Base-by-base conservation (phyloP, 1,140 invertebrate species). In the Coelopa frigida region DNA sequence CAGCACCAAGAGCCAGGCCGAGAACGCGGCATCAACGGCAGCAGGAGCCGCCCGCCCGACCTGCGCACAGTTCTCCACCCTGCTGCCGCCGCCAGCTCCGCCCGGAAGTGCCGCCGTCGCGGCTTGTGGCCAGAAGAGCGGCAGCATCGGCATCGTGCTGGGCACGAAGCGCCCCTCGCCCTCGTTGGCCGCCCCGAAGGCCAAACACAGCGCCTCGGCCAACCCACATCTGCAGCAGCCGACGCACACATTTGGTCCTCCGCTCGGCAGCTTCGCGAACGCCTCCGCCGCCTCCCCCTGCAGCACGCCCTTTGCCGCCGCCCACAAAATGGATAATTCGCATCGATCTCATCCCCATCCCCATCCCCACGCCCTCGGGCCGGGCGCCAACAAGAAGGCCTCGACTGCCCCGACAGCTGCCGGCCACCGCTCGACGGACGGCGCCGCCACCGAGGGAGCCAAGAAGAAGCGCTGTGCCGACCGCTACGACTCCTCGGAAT, bases 401-500 rank as follows among this genome's bases (percentile, higher is more conserved):
- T n/a, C n/a, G n/a, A n/a, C n/a, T 23, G 21, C 17, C 10, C 18
- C 24, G 3, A 48, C 22, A 31, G 24, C 37, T 39, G 49, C 41
- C 27, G 45, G 51, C 57, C 64, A 44, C 48, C 46, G 29, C 27
- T 58, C 33, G 72, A 73, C 45, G 83, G 84, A 85, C 80, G 24
- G 31, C 48, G 45, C 39, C 32, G 29, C 22, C 35, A 7, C 35
- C 45, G 36, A 44, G 40, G 18, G 29, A 23, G 53, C 78, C 63
- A 80, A 83, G 67, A 87, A 87, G 75, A 88, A 86, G 72, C 77
- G 86, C 71, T 87, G 85, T 72, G 75, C 83, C 60, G 85, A 89
- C 78, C 78, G 85, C 76, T 88, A 87, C 76, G 86, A 89, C 76
- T 88, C 85, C 70, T 88, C 85, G 57, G 86, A 89, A 73, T 88